Percentiles rank a stretch among this genome's conserved stretches.
Conservation (phyloP, 2,888 invertebrate genomes). For the Proisotoma minuta region DNA sequence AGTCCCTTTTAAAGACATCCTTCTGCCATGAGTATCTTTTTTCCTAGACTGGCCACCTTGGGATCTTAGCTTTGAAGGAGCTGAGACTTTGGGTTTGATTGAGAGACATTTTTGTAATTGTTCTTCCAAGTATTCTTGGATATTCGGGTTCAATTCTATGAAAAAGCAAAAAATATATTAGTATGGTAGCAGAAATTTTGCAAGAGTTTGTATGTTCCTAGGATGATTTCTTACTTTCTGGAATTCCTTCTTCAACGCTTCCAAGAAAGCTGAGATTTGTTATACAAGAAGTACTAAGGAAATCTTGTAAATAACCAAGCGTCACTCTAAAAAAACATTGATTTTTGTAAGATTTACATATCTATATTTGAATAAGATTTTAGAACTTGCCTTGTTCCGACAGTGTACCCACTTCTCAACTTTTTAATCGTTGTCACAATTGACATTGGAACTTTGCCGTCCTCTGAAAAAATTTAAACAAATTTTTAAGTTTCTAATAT, state of each 20-base stretch:
- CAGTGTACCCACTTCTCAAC: slow-evolving; percentile 95
- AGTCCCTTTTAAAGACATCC: slow-evolving; percentile 85
- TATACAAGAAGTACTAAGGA: slow-evolving; percentile 69
- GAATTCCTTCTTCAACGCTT: slow-evolving; percentile 85
- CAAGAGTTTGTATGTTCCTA: neutral
- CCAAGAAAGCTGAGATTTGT: slow-evolving; percentile 94
- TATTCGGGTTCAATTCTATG: slow-evolving; percentile 73
- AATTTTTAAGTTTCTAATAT: too few relatives aligned
- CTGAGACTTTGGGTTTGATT: slow-evolving; percentile 57
- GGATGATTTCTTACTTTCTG: slow-evolving; percentile 58
- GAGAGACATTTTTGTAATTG: slow-evolving; percentile 75
- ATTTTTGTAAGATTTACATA: neutral
- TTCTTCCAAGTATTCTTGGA: slow-evolving; percentile 80
- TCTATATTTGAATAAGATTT: neutral
- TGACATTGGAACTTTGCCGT: slow-evolving; percentile 84
- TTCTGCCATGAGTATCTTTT: slow-evolving; percentile 47
- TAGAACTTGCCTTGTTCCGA: slow-evolving; percentile 70
- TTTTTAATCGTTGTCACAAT: slow-evolving; percentile 98
- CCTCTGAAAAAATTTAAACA: slow-evolving; percentile 63
- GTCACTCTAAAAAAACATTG: slow-evolving; percentile 64
- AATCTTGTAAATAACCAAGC: slow-evolving; percentile 88
- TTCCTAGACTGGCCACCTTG: slow-evolving; percentile 20
- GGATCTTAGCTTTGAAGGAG: slow-evolving; percentile 26
- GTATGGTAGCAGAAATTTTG: neutral
- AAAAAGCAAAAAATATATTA: slow-evolving; percentile 37